phyloP scores from a whole-genome alignment of 2,113 vertebrate species.

The Planiliza haematocheilus region DNA sequence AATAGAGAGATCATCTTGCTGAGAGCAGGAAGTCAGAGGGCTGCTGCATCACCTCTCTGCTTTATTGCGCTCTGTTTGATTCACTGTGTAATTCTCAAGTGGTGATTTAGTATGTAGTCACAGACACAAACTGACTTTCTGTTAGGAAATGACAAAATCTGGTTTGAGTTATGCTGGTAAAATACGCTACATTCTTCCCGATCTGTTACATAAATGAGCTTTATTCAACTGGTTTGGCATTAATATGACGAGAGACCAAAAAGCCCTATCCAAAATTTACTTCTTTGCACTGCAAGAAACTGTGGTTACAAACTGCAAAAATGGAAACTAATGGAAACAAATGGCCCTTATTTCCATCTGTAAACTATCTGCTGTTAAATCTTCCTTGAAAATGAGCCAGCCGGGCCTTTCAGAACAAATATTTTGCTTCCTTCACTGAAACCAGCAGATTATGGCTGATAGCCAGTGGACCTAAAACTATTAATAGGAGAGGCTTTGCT shows the following conservation, averaged over 20 bases:
- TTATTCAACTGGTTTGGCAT: neutral
- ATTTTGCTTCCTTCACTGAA: slow-evolving; percentile 74
- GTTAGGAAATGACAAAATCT: slow-evolving; percentile 31
- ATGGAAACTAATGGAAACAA: slow-evolving; percentile 65
- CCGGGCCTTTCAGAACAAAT: slow-evolving; percentile 77
- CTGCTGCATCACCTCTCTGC: slow-evolving; percentile 63
- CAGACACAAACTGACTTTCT: slow-evolving; percentile 47
- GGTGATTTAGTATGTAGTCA: slow-evolving; percentile 58
- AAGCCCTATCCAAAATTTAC: neutral
- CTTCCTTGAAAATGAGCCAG: slow-evolving; percentile 76
- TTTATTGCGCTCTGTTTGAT: slow-evolving; percentile 61
- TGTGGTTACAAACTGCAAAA: slow-evolving; percentile 44
- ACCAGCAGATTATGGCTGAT: slow-evolving; percentile 73
- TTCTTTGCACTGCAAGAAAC: neutral
- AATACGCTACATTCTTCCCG: slow-evolving; percentile 9
- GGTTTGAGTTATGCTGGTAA: neutral
- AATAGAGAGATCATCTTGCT: slow-evolving; percentile 69
- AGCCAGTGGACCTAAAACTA: slow-evolving; percentile 80
- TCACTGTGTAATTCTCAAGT: slow-evolving; percentile 59
- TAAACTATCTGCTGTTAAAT: slow-evolving; percentile 73
- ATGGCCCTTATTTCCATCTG: slow-evolving; percentile 70
- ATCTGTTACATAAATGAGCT: slow-evolving; percentile 7
- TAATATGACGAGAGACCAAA: neutral
- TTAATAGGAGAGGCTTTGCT: slow-evolving; percentile 75
- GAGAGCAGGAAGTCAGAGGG: slow-evolving; percentile 59